A percentile compares a stretch with the other conserved stretches of the same genome.
Conservation (phyloP, 1,140 invertebrate genomes). For the Eulimnadia texana region DNA sequence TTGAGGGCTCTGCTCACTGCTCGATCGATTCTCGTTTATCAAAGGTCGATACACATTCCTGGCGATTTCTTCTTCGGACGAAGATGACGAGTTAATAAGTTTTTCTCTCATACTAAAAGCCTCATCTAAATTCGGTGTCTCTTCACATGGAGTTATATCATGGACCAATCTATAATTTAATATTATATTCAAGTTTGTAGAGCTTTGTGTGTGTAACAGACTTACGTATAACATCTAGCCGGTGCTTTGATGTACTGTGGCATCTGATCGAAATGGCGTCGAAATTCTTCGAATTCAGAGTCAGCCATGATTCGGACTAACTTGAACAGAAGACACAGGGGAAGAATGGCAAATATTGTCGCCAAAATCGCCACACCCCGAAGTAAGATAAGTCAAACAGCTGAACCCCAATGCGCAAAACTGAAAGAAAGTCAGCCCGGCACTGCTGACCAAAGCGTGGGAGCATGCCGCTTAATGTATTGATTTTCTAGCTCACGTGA, state of each 20-base stretch:
- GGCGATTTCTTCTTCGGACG: background rate
- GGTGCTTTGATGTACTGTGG: constrained; percentile 62
- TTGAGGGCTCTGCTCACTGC: background rate
- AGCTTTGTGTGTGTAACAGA: no score
- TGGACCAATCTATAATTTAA: constrained; percentile 8
- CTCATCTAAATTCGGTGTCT: constrained; percentile 12
- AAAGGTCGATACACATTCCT: background rate
- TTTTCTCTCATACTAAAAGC: background rate
- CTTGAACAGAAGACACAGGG: background rate
- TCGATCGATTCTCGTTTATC: background rate
- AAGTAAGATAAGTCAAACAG: background rate
- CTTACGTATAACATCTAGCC: constrained; percentile 47
- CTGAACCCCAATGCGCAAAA: background rate
- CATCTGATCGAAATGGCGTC: constrained; percentile 63
- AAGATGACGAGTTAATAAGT: background rate
- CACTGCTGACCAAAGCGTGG: no score
- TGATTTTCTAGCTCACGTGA: no score
- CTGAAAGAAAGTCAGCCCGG: no score
- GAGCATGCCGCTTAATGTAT: no score
- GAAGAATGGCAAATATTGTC: background rate
- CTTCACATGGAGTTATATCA: constrained; percentile 17
- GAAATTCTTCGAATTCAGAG: constrained; percentile 81
- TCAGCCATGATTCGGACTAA: constrained; percentile 54
- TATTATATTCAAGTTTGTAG: background rate
- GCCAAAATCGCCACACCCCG: background rate